phyloP scores from a whole-genome alignment of 2,888 invertebrate species.

The Nemurella pictetii region DNA sequence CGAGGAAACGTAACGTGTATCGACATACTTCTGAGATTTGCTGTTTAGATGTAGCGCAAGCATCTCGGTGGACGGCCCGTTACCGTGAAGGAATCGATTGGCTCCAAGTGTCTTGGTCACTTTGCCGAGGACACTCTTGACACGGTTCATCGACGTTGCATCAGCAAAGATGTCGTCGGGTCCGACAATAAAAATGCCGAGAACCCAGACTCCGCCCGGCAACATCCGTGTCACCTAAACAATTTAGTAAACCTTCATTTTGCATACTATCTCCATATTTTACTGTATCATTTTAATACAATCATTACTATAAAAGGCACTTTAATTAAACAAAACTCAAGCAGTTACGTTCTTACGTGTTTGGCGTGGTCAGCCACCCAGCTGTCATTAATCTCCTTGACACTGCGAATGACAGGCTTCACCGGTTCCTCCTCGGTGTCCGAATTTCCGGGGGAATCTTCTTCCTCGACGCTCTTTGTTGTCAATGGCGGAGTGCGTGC shows the following conservation, averaged over 20 bases:
- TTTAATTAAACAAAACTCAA: too few species aligned
- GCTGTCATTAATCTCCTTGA: conserved; percentile 64
- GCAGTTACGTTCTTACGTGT: conserved; percentile 58
- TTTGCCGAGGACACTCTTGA: conserved; percentile 21
- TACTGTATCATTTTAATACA: too few species aligned
- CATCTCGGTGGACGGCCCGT: conserved; percentile 59
- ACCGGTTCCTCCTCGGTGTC: conserved; percentile 49
- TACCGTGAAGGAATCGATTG: conserved; percentile 65
- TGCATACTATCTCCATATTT: too few species aligned
- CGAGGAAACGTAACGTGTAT: background rate
- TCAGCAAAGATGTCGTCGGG: conserved; percentile 66
- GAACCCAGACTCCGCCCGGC: conserved; percentile 84
- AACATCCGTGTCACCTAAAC: conserved; percentile 76
- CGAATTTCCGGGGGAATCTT: conserved; percentile 46
- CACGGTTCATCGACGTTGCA: conserved; percentile 46
- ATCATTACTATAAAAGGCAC: too few species aligned
- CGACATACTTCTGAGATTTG: conserved; percentile 55
- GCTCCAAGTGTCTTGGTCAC: conserved; percentile 53
- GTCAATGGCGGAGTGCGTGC: conserved; percentile 71
- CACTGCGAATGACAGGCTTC: conserved; percentile 53
- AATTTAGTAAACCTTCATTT: too few species aligned
- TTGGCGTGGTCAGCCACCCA: conserved; percentile 81
- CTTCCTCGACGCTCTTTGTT: conserved; percentile 47
- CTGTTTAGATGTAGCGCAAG: conserved; percentile 63
- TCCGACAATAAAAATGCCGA: conserved; percentile 79